Conservation (phyloP, 2,797 vertebrate genomes). For the Salmo trutta region DNA sequence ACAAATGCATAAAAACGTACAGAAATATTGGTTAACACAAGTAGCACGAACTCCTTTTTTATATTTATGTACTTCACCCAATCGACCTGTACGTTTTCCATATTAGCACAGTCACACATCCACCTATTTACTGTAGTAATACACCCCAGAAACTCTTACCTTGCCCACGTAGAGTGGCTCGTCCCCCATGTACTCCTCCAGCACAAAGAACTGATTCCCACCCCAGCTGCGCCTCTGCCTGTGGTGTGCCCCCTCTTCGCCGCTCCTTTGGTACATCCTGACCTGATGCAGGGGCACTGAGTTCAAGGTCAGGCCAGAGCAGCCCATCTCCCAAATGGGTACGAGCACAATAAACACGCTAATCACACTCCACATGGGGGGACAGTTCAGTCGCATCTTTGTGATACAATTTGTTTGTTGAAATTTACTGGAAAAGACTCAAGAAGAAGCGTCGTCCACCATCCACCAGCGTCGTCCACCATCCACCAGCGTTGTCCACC, state of each 20-base stretch:
- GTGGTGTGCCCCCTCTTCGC: slow-evolving; percentile 51
- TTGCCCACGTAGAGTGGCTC: slow-evolving; percentile 93
- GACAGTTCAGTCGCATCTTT: slow-evolving; percentile 12
- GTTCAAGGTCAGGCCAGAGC: slow-evolving; percentile 73
- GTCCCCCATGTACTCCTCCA: slow-evolving; percentile 90
- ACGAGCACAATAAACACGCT: slow-evolving; percentile 77
- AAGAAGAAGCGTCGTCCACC: neutral
- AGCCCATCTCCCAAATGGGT: slow-evolving; percentile 79
- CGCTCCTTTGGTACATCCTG: slow-evolving; percentile 44
- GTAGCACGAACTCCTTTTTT: neutral
- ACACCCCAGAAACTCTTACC: slow-evolving; percentile 67
- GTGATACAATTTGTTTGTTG: neutral
- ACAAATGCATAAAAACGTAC: neutral
- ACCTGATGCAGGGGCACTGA: slow-evolving; percentile 67
- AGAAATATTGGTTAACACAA: neutral
- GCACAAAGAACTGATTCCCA: slow-evolving; percentile 95
- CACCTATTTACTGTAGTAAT: neutral
- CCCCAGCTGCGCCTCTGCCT: slow-evolving; percentile 92
- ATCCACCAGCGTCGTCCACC: neutral
- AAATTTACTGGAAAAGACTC: slow-evolving; percentile 20
- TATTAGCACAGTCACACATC: neutral
- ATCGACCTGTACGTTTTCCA: too few species aligned
- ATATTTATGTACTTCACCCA: too few species aligned
- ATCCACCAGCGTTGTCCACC: neutral
- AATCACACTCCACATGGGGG: slow-evolving; percentile 52